Conservation (phyloP, 2,888 invertebrate genomes). For the Hipparchia semele region DNA sequence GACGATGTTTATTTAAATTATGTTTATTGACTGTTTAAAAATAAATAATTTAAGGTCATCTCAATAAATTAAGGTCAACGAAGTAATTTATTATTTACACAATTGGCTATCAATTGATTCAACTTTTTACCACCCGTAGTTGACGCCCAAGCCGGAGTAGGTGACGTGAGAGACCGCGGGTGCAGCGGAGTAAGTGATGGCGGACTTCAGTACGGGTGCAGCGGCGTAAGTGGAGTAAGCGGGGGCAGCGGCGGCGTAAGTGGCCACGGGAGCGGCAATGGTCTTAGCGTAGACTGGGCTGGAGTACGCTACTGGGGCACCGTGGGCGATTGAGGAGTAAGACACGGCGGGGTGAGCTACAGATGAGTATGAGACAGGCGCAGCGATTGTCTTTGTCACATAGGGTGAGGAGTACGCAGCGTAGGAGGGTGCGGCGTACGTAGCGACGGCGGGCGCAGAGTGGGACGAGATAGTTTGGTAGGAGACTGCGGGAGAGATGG, state of each 20-base stretch:
- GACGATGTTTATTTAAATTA: not conserved
- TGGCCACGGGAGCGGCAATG: slow-evolving; percentile 43
- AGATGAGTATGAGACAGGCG: slow-evolving; percentile 43
- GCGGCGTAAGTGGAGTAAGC: slow-evolving; percentile 57
- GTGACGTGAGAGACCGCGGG: slow-evolving; percentile 84
- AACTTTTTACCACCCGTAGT: slow-evolving; percentile 65
- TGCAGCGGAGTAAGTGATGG: slow-evolving; percentile 83
- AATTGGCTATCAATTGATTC: slow-evolving; percentile 24
- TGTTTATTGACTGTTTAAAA: slow-evolving; percentile 33
- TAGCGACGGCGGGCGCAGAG: slow-evolving; percentile 60
- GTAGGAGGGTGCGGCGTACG: slow-evolving; percentile 6
- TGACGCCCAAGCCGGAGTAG: slow-evolving; percentile 83
- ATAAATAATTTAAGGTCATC: slow-evolving; percentile 24
- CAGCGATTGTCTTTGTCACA: slow-evolving; percentile 48
- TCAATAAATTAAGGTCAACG: slow-evolving; percentile 33
- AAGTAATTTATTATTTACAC: slow-evolving; percentile 19
- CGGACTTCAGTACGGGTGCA: slow-evolving; percentile 75
- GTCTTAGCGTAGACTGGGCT: slow-evolving; percentile 39
- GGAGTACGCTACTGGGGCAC: slow-evolving; percentile 48
- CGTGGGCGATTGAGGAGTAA: slow-evolving; percentile 54
- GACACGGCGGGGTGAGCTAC: slow-evolving; percentile 64
- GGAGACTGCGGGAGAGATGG: slow-evolving; percentile 57
- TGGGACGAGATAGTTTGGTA: slow-evolving; percentile 58
- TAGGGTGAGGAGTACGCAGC: slow-evolving; percentile 30
- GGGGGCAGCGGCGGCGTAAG: slow-evolving; percentile 46